Base-by-base conservation (phyloP, 2,113 vertebrate species). In the Patagioenas fasciata region DNA sequence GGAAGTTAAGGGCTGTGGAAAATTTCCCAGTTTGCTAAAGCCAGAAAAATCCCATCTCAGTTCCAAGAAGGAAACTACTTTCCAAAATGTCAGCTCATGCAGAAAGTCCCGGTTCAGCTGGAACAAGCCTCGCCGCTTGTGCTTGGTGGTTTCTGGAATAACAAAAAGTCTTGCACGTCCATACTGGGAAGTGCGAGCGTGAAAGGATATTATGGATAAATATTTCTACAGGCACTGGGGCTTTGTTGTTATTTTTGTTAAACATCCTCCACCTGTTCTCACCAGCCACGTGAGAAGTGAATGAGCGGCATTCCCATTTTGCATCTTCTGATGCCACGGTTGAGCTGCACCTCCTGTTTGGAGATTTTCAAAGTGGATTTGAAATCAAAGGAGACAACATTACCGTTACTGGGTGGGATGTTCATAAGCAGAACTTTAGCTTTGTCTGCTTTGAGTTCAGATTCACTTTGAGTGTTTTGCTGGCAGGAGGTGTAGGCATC, bases 381-480 rank as follows among this genome's bases (percentile, higher is more conserved):
- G 54, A 96, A 93, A 96, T 96, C 94, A 93, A 95, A 96, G 75
- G 42, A 83, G 84, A 78, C 56, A 91, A 72, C 19, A 0, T 38
- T 92, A 80, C 62, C 0, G 1, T 91, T 77, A 57, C 66, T 70
- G 86, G 85, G 82, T 1, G 48, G 83, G 90, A 88, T 9, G 0
- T 73, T 72, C 80, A n/a, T 65, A 79, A 94, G 77, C 36, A 92
- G 83, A 94, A 96, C 60, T 94, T 95, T 67, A 87, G 73, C 70
- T 95, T 94, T 95, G 83, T 85, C 88, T 95, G 44, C 95, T 95
- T 95, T 92, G 93, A 95, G 95, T 96, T 95, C 66, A 56, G 56
- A 96, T 91, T 96, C 83, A 85, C 88, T 88, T 95, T 96, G 91
- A 95, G 57, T 92, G 58, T 62, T 96, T 86, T 82, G 54, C 65